Base-by-base conservation (phyloP, 92 coral and sea anemone species). In the Phenganax stokvisi region DNA sequence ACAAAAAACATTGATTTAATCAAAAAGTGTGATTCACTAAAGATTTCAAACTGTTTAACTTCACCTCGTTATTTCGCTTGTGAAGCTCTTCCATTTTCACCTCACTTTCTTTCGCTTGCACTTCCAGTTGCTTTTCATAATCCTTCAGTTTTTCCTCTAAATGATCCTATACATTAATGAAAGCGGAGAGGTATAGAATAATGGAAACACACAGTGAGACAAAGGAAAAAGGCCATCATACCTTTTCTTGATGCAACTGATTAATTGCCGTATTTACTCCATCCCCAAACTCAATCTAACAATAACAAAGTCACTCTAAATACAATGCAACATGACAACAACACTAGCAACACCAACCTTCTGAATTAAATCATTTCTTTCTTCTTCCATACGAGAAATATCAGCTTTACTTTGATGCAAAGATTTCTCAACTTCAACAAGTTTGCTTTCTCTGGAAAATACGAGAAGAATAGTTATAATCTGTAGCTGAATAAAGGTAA, bases 231-330 rank as follows among this genome's bases (percentile, higher is more conserved):
- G 47, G 47, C 47, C 25, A 20, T 37, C 47, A 28, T 73, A 91
- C 98, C 92, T 92, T 94, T 87, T 94, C 98, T 75, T 90, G 93
- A 54, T 87, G 89, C 9, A 96, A 87, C 55, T 96, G 98, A 73
- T 89, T 85, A 12, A 96, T 96, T 1, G 96, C 91, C 25, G 98
- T 96, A 58, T 91, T 93, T 12, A 93, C 79, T 81, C 98, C 98
- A 71, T 93, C 98, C 16, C 98, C 98, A 53, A 97, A 97, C 86
- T 96, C 98, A 72, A 96, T 96, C 98, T 93, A 62, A 53, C 25
- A 58, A 72, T 51, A 51, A 31, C 15, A 52, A 25, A 30, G 9
- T 10, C 73, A 75, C 71, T 15, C 31, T 10, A 7, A 5, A 6
- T 8, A 9, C 57, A 58, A 7, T 10, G 13, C 16, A 77, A 57